These are phyloP conservation scores for Oegoconia quadripuncta DNA, from an alignment of 2,888 invertebrate genomes.

Conservation along the genomic window DNA sequence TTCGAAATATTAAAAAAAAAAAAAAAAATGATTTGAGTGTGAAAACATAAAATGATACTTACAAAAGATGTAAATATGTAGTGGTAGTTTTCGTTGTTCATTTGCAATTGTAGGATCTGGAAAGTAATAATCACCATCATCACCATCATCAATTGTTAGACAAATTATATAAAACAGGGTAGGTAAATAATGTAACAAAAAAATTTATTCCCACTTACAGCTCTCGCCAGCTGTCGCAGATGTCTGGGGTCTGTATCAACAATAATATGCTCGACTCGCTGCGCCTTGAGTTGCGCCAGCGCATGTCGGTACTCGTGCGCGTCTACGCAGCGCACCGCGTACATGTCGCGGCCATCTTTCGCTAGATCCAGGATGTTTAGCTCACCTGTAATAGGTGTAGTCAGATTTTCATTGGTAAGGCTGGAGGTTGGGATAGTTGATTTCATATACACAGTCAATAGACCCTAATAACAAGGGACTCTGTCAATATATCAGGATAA, in stretches of 20 bases:
- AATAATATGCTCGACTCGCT: slow-evolving; percentile 91
- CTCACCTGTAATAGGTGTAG: slow-evolving; percentile 77
- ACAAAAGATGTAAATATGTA: slow-evolving; percentile 97
- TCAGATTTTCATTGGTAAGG: background rate
- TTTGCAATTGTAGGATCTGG: slow-evolving; percentile 95
- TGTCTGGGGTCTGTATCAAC: slow-evolving; percentile 92
- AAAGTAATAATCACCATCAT: slow-evolving; percentile 24
- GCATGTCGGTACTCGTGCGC: slow-evolving; percentile 85
- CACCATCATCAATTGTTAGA: background rate
- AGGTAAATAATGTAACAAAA: background rate
- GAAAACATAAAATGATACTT: slow-evolving; percentile 80
- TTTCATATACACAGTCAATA: background rate
- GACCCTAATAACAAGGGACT: background rate
- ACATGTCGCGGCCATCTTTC: slow-evolving; percentile 80
- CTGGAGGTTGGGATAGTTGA: background rate
- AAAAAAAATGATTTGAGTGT: no score
- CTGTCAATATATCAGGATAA: no score
- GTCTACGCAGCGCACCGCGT: slow-evolving; percentile 81
- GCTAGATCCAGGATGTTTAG: slow-evolving; percentile 91
- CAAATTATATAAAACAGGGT: background rate
- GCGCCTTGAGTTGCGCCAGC: slow-evolving; percentile 90
- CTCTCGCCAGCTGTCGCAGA: slow-evolving; percentile 90
- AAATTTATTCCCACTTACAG: slow-evolving; percentile 80
- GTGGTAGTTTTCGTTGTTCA: slow-evolving; percentile 97
- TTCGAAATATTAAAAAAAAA: no score